A percentile compares a stretch with the other conserved stretches of the same genome.
Conservation (phyloP, 1,140 invertebrate genomes). For the Trichonephila clavipes region DNA sequence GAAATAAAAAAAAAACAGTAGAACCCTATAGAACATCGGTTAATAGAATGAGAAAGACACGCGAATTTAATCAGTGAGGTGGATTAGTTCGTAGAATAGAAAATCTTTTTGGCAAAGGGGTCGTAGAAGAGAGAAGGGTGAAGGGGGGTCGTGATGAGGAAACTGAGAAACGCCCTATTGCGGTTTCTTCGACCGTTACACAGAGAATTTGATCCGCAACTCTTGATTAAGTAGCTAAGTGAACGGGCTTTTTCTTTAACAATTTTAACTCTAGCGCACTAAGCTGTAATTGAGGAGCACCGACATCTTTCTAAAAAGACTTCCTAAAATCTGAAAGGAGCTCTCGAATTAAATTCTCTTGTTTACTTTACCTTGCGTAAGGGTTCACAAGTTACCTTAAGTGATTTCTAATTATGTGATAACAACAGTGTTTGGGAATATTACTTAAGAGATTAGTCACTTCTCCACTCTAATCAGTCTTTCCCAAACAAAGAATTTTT, state of each 20-base stretch:
- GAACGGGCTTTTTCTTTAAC: neutral
- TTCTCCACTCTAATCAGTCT: neutral
- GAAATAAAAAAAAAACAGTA: neutral
- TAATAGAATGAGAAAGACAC: conserved; percentile 39
- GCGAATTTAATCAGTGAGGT: conserved; percentile 42
- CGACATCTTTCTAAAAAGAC: neutral
- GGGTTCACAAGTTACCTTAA: neutral
- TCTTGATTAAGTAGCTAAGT: conserved; percentile 41
- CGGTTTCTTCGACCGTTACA: conserved; percentile 10
- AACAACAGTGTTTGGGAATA: conserved; percentile 16
- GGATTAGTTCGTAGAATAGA: conserved; percentile 35
- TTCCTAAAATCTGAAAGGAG: neutral
- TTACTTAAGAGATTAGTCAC: conserved; percentile 24
- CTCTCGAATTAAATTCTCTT: neutral
- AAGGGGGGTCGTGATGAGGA: too few species aligned
- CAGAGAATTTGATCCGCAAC: conserved; percentile 40
- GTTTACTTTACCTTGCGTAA: neutral
- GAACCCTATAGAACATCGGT: conserved; percentile 12
- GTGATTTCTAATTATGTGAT: conserved; percentile 45
- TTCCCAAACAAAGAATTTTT: neutral
- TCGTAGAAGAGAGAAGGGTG: neutral
- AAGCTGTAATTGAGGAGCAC: neutral
- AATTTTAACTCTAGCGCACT: neutral
- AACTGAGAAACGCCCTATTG: conserved; percentile 16
- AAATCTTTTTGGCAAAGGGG: conserved; percentile 26